phyloP scores from a whole-genome alignment of 1,140 invertebrate species.

The Zophobas morio region DNA sequence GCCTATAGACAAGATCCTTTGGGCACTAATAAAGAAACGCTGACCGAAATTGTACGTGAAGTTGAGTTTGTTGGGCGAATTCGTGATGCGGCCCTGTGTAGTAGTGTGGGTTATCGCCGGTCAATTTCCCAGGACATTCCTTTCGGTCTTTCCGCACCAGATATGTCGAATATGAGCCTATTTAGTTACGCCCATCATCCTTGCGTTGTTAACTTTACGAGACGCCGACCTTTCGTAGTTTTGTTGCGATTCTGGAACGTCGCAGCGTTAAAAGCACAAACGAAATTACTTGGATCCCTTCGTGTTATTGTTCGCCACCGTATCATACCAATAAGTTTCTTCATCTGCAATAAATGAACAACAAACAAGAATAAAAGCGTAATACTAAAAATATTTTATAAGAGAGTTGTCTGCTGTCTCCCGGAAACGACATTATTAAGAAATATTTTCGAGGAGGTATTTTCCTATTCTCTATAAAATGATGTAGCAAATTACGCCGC shows the following conservation, averaged over 20 bases:
- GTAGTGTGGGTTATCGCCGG: slow-evolving; percentile 26
- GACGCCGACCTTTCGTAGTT: slow-evolving; percentile 34
- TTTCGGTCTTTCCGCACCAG: slow-evolving; percentile 36
- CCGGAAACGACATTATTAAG: slow-evolving; percentile 19
- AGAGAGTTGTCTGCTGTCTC: slow-evolving; percentile 9
- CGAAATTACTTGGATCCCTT: slow-evolving; percentile 28
- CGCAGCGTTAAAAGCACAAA: slow-evolving; percentile 20
- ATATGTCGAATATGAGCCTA: slow-evolving; percentile 40
- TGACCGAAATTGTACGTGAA: slow-evolving; percentile 44
- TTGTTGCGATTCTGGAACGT: slow-evolving; percentile 28
- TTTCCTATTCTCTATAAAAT: slow-evolving; percentile 4
- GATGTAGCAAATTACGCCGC: slow-evolving; percentile 1
- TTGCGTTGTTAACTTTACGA: slow-evolving; percentile 37
- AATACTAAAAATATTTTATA: slow-evolving; percentile 28
- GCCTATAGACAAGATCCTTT: slow-evolving; percentile 31
- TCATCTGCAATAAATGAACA: slow-evolving; percentile 22
- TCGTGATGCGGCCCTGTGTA: slow-evolving; percentile 16
- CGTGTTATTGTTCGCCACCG: slow-evolving; percentile 15
- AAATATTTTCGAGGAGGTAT: slow-evolving; percentile 27
- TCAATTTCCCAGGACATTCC: slow-evolving; percentile 39
- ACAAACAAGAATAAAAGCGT: slow-evolving; percentile 24
- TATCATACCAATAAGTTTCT: slow-evolving; percentile 23
- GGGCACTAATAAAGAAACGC: slow-evolving; percentile 46
- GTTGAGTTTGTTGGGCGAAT: slow-evolving; percentile 36
- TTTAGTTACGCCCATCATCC: slow-evolving; percentile 33